Conservation (phyloP, 2,113 vertebrate species). For the Engystomops pustulosus region DNA sequence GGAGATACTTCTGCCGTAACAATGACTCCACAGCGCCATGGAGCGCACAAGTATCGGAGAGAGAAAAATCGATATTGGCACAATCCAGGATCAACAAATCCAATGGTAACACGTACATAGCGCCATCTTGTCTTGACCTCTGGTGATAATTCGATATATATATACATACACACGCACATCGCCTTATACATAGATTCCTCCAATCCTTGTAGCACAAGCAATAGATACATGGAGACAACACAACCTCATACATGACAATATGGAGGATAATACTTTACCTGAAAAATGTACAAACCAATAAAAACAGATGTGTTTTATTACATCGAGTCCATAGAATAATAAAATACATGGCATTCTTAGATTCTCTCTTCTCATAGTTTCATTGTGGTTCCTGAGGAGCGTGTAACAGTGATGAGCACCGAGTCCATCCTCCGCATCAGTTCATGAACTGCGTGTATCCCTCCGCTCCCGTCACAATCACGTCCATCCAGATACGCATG, state of each 20-base stretch:
- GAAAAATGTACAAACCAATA: constrained; percentile 13
- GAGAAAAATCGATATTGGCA: not conserved
- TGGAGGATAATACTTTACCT: not conserved
- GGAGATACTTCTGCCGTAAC: no score
- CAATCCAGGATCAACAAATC: not conserved
- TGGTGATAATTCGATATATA: not conserved
- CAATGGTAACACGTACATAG: not conserved
- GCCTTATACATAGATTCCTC: not conserved
- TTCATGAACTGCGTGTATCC: constrained; percentile 97
- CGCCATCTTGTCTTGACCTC: not conserved
- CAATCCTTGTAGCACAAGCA: not conserved
- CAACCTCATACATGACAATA: not conserved
- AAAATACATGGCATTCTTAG: constrained; percentile 24
- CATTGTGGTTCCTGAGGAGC: constrained; percentile 42
- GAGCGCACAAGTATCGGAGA: no score
- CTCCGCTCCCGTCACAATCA: constrained; percentile 94
- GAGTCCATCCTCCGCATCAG: constrained; percentile 65
- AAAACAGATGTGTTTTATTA: not conserved
- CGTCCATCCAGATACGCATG: constrained; percentile 99
- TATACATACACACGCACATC: not conserved
- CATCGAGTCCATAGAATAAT: constrained; percentile 7
- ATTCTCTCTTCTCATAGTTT: not conserved
- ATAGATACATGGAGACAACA: not conserved
- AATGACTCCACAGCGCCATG: no score
- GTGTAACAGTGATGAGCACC: not conserved